phyloP scores from a whole-genome alignment of 2,888 invertebrate genomes.

The Malachius bipustulatus region DNA sequence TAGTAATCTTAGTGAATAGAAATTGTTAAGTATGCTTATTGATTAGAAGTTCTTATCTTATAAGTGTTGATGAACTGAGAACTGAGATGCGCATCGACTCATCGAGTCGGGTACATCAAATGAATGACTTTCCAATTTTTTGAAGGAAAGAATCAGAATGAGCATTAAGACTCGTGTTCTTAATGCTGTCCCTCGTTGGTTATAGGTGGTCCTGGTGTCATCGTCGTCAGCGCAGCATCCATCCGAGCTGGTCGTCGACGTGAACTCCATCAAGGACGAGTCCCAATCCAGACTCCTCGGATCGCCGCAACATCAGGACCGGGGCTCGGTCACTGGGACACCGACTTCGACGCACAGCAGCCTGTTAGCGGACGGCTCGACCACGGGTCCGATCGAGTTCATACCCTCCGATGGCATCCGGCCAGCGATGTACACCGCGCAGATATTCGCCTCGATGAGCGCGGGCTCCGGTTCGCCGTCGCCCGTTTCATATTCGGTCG shows the following conservation, averaged over 20 bases:
- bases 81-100: no score
- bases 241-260: slow-evolving; percentile 41
- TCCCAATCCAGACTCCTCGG: slow-evolving; percentile 47
- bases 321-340: slow-evolving; percentile 50
- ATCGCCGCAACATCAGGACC: slow-evolving; percentile 53
- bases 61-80: no score
- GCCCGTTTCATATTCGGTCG: slow-evolving; percentile 44
- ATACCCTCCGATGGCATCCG: slow-evolving; percentile 41
- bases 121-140: no score
- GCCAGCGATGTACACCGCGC: slow-evolving; percentile 54
- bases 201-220: slow-evolving; percentile 40
- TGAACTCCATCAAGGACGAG: slow-evolving; percentile 48
- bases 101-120: no score
- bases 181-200: no score
- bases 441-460: slow-evolving; percentile 54
- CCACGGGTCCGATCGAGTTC: slow-evolving; percentile 38
- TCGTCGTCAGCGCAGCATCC: slow-evolving; percentile 29
- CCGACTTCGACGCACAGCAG: slow-evolving; percentile 53
- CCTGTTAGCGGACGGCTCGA: slow-evolving; percentile 46
- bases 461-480: slow-evolving; percentile 49
- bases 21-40: no score
- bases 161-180: no score
- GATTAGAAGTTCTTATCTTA: no score
- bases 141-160: no score
- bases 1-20: no score